Base-by-base conservation (phyloP, 2,113 vertebrate genomes). In the Hypanus sabinus region DNA sequence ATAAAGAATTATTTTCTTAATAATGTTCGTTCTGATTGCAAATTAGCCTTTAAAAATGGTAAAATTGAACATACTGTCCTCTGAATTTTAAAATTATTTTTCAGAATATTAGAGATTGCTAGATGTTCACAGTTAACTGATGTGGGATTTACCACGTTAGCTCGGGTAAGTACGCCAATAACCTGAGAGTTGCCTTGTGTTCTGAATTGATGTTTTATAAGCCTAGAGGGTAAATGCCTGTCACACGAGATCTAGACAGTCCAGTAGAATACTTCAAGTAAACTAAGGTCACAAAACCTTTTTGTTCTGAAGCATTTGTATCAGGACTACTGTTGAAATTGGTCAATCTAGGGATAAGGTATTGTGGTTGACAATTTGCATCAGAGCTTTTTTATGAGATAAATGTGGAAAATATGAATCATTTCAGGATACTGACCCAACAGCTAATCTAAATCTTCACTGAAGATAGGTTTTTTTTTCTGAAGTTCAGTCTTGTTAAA, bases 121-220 rank as follows among this genome's bases (percentile, higher is more conserved):
- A 97, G 99, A 94, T 99, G 99, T 96, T 99, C 99, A 93, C 99
- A 99, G 27, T 97, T 99, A 94, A 99, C 99, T 95, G 99, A 99
- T 62, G 98, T 98, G 95, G 99, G 99, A 94, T 99, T 99, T 95
- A 98, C 98, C 95, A 98, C 98, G 93, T 97, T 99, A 95, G 99
- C 99, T 46, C 97, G 98, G 97, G 99, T 99, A 96, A 98, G 98
- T 94, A 75, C 94, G 94, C 10, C 0, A 55, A 46, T 68, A 83
- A 18, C 0, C n/a, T 81, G 70, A 30, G 36, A n/a, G 22, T 27
- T 46, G 38, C 91, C 68, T 73, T 93, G 70, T 7, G 22, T 65
- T 38, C 24, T 92, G 36, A 71, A 38, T 24, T 46, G 20, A 36
- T 92, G 33, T 71, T 71, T 27, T 27, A 6, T 14, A 71, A 14